phyloP scores from a whole-genome alignment of 2,113 vertebrate species.

The Struthio camelus region DNA sequence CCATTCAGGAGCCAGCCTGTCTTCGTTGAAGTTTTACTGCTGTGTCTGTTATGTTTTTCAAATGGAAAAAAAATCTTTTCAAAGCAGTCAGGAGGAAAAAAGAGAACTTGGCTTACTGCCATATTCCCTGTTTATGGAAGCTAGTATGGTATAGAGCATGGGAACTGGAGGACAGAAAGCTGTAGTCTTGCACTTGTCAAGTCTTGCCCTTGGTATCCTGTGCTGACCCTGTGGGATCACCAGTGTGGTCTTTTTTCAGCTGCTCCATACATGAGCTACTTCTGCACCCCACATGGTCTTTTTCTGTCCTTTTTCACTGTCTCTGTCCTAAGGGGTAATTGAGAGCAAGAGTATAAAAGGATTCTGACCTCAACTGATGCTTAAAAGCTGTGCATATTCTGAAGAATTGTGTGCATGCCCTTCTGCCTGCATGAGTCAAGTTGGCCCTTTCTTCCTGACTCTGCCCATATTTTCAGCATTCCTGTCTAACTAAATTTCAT shows the following conservation, averaged over 20 bases:
- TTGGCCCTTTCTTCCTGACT: neutral
- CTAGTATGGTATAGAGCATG: neutral
- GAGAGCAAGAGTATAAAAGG: neutral
- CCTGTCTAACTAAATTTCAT: neutral
- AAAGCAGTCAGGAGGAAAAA: neutral
- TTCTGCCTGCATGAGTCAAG: neutral
- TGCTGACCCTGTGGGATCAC: neutral
- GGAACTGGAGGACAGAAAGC: neutral
- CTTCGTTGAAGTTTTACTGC: constrained; percentile 8
- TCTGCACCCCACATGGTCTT: neutral
- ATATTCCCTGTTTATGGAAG: neutral
- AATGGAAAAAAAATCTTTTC: neutral
- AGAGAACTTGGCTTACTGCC: neutral
- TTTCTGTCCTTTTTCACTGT: neutral
- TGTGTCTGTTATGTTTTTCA: neutral
- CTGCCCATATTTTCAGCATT: neutral
- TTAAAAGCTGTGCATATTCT: neutral
- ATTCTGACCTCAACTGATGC: neutral
- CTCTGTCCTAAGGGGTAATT: neutral
- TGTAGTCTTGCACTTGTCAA: neutral
- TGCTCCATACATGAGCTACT: neutral
- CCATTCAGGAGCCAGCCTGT: neutral
- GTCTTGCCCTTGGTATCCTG: neutral
- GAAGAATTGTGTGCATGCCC: neutral
- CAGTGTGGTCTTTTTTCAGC: neutral